phyloP scores from a whole-genome alignment of 2,888 invertebrate species.

The Scaeva pyrastri region DNA sequence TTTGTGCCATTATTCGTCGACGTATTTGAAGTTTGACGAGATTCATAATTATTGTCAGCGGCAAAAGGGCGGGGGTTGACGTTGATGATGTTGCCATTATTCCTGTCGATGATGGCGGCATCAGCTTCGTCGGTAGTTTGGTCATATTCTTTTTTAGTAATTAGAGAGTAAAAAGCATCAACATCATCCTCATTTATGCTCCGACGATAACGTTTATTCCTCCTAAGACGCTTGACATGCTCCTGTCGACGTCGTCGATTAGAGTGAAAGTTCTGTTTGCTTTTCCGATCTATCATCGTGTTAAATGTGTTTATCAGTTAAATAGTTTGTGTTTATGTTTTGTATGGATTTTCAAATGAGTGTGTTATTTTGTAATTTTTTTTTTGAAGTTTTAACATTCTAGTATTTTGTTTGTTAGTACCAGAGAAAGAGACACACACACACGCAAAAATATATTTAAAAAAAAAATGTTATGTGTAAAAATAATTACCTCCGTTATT shows the following conservation, averaged over 20 bases:
- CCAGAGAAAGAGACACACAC: constrained; percentile 43
- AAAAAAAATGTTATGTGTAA: neutral
- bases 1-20: constrained; percentile 76
- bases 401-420: constrained; percentile 58
- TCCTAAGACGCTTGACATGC: constrained; percentile 56
- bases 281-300: constrained; percentile 57
- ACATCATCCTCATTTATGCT: constrained; percentile 78
- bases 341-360: constrained; percentile 32
- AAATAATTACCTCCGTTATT: constrained; percentile 68
- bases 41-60: constrained; percentile 73
- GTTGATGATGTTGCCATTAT: constrained; percentile 53
- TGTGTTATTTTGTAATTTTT: constrained; percentile 38
- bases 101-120: constrained; percentile 33
- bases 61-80: constrained; percentile 45
- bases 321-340: constrained; percentile 51
- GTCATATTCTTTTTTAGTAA: constrained; percentile 67
- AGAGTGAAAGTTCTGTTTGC: constrained; percentile 52
- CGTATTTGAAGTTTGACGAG: constrained; percentile 73
- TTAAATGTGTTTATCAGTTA: constrained; percentile 63
- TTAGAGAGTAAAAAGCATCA: constrained; percentile 58
- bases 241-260: constrained; percentile 46
- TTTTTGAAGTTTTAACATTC: constrained; percentile 6
- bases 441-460: constrained; percentile 25
- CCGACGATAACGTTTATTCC: constrained; percentile 79
- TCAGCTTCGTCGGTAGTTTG: constrained; percentile 43